Percentiles rank a stretch among this genome's conserved stretches.
These are phyloP conservation scores for Phytoseiulus persimilis DNA, from an alignment of 2,888 invertebrate species.

Conservation along the genomic window DNA sequence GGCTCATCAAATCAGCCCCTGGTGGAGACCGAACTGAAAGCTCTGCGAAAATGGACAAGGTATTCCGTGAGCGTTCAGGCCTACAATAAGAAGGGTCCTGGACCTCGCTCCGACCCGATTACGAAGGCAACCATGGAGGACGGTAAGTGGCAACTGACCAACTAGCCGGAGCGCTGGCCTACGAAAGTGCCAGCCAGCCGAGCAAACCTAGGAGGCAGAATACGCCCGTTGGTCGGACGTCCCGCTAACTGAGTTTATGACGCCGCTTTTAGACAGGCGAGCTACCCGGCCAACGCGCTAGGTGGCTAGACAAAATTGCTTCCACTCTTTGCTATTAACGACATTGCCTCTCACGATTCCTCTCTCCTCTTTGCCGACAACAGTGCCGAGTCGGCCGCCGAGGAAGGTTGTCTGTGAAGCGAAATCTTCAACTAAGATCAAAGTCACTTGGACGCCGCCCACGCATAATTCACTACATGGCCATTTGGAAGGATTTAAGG, in stretches of 20 bases:
- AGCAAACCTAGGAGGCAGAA: constrained; percentile 39
- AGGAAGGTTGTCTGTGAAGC: constrained; percentile 34
- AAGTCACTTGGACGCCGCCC: constrained; percentile 35
- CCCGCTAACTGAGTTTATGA: constrained; percentile 5
- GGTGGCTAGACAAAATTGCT: background rate
- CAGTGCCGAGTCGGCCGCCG: constrained; percentile 39
- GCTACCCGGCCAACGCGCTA: constrained; percentile 28
- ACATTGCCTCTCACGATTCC: background rate
- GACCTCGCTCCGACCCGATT: constrained; percentile 71
- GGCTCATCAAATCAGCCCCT: constrained; percentile 22
- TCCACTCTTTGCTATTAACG: background rate
- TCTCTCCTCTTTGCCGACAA: background rate
- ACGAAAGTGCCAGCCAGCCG: constrained; percentile 14
- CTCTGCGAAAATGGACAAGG: constrained; percentile 67
- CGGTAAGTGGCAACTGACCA: constrained; percentile 55
- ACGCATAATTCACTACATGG: constrained; percentile 39
- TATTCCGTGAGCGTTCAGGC: constrained; percentile 77
- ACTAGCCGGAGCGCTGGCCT: background rate
- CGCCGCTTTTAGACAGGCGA: constrained; percentile 33
- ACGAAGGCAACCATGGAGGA: constrained; percentile 73
- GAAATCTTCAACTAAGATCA: constrained; percentile 27
- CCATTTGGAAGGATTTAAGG: constrained; percentile 37
- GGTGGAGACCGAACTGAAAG: constrained; percentile 48
- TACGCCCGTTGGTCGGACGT: background rate
- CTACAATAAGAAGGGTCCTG: constrained; percentile 75